These are phyloP conservation scores for Coleophora flavipennella DNA, from an alignment of 2,888 invertebrate species.

Conservation along the genomic window DNA sequence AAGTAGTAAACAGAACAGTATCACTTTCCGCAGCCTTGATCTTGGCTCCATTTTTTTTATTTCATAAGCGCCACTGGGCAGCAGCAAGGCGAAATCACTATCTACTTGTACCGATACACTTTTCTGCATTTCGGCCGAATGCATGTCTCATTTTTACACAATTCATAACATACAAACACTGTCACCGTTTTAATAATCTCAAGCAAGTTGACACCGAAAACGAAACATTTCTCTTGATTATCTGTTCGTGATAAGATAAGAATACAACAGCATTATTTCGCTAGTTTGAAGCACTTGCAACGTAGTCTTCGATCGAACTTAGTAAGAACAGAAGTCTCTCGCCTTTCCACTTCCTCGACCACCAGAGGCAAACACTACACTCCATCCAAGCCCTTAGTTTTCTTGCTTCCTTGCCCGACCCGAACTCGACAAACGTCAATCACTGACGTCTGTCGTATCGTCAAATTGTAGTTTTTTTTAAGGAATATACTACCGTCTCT, in stretches of 20 bases:
- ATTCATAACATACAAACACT: constrained; percentile 25
- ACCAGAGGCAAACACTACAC: too few relatives aligned
- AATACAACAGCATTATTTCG: constrained; percentile 43
- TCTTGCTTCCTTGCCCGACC: too few relatives aligned
- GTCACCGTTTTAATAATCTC: constrained; percentile 29
- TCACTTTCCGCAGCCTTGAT: constrained; percentile 84
- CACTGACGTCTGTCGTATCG: too few relatives aligned
- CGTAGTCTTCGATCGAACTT: too few relatives aligned
- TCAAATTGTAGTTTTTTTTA: too few relatives aligned
- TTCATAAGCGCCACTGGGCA: constrained; percentile 85
- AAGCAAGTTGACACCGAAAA: too few relatives aligned
- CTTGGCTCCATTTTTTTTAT: constrained; percentile 90
- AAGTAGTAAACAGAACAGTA: constrained; percentile 85
- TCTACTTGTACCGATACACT: constrained; percentile 88
- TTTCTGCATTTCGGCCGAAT: constrained; percentile 76
- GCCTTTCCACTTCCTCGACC: too few relatives aligned
- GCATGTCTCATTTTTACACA: constrained; percentile 71
- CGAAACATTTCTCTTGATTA: constrained; percentile 1
- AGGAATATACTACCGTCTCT: too few relatives aligned
- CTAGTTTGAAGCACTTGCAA: constrained; percentile 27
- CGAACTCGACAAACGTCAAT: too few relatives aligned
- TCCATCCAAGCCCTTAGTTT: too few relatives aligned
- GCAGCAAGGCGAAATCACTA: constrained; percentile 85
- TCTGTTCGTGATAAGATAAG: constrained; percentile 1
- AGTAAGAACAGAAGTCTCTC: too few relatives aligned